Conservation (phyloP, 2,113 vertebrate genomes). For the Lophura nycthemera region DNA sequence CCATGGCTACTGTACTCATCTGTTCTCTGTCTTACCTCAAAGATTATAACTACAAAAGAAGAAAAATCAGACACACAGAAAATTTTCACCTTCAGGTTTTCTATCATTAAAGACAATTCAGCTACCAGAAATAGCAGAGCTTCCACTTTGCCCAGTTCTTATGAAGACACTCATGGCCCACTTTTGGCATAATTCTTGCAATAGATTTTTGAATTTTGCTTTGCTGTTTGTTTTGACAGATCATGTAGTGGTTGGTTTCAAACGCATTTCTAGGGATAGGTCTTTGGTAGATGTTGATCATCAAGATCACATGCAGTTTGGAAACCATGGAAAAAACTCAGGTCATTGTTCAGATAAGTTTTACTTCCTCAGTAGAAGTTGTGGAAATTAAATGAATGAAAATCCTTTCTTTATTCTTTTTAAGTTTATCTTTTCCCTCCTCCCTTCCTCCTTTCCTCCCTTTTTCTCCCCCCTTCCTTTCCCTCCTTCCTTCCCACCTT, state of each 20-base stretch:
- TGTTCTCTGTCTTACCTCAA: neutral
- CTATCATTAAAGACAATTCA: neutral
- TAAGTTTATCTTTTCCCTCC: neutral
- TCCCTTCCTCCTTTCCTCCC: too few relatives aligned
- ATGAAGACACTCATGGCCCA: neutral
- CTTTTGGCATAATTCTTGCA: conserved; percentile 16
- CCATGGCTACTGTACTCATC: neutral
- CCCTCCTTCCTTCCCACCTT: too few relatives aligned
- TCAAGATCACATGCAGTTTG: neutral
- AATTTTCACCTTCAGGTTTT: neutral
- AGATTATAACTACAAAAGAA: neutral
- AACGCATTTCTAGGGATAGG: neutral
- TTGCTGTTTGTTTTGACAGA: neutral
- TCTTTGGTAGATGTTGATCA: neutral
- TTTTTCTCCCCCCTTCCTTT: neutral
- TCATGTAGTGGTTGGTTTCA: neutral
- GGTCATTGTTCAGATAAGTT: conserved; percentile 33
- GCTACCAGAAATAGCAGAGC: neutral
- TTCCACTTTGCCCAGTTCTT: conserved; percentile 13
- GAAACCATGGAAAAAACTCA: conserved; percentile 47
- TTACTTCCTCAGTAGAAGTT: conserved; percentile 1
- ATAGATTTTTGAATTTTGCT: conserved; percentile 13
- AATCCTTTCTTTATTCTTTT: neutral
- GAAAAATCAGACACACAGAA: neutral
- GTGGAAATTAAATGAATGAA: neutral